Evolutionary conservation across 53 echinoderm and acorn worm genomes (phyloP), one percentile per base, ranked within the genome.

Genomic region (Mesocentrotus franciscanus): DNA sequence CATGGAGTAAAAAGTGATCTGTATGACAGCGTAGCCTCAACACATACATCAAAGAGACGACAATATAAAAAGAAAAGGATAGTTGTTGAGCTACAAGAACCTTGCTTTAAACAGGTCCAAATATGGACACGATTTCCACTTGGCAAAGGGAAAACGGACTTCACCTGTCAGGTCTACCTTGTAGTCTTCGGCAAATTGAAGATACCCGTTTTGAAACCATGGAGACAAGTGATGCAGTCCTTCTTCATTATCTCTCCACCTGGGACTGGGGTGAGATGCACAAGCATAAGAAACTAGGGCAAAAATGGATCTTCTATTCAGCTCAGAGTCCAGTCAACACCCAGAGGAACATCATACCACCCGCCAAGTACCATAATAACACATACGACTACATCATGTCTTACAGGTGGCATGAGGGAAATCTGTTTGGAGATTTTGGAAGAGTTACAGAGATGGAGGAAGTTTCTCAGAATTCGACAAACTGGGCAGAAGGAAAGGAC

Each of bases 311-410:
- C 93, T 93, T 93, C 61, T 10, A 8, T 58, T 74, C 93, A 26
- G n/a, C 72, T 22, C 24, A 92, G 56, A 78, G 79, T 78, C 78
- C 93, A 78, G 81, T 59, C 32, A 33, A 60, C 33, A 93, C 93
- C 32, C 72, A 60, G 22, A 76, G 79, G 17, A 78, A 60, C 60
- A 93, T 92, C 22, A 76, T 78, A 56, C 79, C 93, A 76, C 79
- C 60, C 24, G 14, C 11, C 12, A 79, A 93, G 74, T 93, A 78
- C 79, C 20, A 32, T 57, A 93, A 27, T 56, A 93, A n/a, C 30
- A 78, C 78, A 6, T 93, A 78, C 29, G 93, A 93, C 60, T 93
- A 93, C 60, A 93, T 78, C 76, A 93, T 93, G 93, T 93, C 93
- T 11, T 93, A 78, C 79, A 74, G 79, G n/a, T 30, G 33, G 18